phyloP scores from a whole-genome alignment of 2,888 invertebrate species.

The Pegoplata infirma region DNA sequence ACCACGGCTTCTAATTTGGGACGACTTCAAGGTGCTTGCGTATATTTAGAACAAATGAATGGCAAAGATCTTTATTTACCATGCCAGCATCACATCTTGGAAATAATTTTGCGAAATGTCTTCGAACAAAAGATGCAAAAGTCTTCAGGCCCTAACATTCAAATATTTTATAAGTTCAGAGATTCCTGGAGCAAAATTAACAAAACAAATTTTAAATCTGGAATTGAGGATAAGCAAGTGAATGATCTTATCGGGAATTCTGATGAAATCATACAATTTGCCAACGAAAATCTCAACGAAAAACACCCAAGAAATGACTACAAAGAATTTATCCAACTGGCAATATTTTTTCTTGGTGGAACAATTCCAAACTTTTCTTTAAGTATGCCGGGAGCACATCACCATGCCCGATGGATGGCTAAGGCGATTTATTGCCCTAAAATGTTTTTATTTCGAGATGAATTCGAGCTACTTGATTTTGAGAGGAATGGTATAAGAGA shows the following conservation, averaged over 20 bases:
- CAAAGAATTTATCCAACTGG: neutral
- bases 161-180: neutral
- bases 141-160: neutral
- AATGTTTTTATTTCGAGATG: conserved; percentile 1
- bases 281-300: neutral
- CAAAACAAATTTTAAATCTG: too few relatives aligned
- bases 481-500: neutral
- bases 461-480: neutral
- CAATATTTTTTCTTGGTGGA: neutral
- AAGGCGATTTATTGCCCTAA: neutral
- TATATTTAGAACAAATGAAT: neutral
- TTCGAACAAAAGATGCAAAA: conserved; percentile 6
- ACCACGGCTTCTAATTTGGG: neutral
- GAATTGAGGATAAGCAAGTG: too few relatives aligned
- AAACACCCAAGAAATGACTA: neutral
- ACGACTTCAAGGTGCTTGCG: neutral
- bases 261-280: too few relatives aligned
- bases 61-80: conserved; percentile 28
- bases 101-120: conserved; percentile 24
- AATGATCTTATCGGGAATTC: too few relatives aligned
- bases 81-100: conserved; percentile 30
- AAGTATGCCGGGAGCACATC: neutral
- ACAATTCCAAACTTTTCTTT: neutral
- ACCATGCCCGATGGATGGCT: neutral
- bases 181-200: neutral